Conservation (phyloP, 1,140 invertebrate genomes). For the Cataglyphis hispanica region DNA sequence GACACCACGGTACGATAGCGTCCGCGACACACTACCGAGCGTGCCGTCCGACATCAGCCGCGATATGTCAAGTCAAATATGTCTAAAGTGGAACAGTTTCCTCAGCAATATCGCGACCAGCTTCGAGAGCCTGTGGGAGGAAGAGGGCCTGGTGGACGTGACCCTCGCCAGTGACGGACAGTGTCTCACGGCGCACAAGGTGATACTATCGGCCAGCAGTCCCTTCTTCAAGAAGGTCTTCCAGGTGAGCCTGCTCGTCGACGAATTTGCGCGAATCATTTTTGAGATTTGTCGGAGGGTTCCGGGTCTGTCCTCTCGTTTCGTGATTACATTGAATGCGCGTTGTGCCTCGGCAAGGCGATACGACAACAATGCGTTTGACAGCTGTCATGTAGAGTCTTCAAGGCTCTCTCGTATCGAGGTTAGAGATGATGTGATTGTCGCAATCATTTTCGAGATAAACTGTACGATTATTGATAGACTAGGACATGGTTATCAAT, state of each 20-base stretch:
- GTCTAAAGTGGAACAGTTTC: constrained; percentile 90
- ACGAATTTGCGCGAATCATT: background rate
- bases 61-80: constrained; percentile 87
- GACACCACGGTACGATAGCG: constrained; percentile 30
- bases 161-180: constrained; percentile 90
- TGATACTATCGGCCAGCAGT: constrained; percentile 91
- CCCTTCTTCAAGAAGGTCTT: constrained; percentile 90
- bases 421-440: constrained; percentile 18
- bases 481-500: background rate
- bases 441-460: background rate
- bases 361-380: constrained; percentile 37
- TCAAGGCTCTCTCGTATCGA: background rate
- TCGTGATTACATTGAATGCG: background rate
- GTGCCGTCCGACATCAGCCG: constrained; percentile 4
- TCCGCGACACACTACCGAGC: background rate
- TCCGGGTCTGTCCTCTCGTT: background rate
- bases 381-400: constrained; percentile 53
- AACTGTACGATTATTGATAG: background rate
- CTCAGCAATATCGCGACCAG: constrained; percentile 89
- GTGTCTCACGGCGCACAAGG: constrained; percentile 90
- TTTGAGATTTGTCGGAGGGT: background rate
- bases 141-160: constrained; percentile 90
- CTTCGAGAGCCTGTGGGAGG: constrained; percentile 89
- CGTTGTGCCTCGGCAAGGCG: background rate
- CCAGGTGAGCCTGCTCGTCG: constrained; percentile 85